Evolutionary conservation across 1,140 invertebrate species (phyloP).

Genomic region (Hycleus phaleratus): DNA sequence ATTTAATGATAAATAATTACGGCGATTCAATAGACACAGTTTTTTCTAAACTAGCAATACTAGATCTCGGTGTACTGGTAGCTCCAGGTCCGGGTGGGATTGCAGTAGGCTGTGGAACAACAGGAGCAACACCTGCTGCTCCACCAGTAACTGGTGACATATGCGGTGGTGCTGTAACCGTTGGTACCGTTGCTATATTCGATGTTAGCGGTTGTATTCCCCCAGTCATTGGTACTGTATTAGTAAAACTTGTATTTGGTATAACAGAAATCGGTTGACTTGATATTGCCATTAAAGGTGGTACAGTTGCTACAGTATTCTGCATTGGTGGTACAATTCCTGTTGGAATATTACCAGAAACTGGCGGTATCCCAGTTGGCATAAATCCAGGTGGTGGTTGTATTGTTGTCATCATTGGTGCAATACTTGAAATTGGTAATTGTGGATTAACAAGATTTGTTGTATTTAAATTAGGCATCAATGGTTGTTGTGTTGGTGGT

Average conservation of each 20-base stretch:
- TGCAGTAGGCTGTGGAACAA: neutral
- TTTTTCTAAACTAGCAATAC: constrained; percentile 36
- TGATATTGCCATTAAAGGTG: neutral
- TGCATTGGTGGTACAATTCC: constrained; percentile 38
- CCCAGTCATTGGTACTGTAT: no score
- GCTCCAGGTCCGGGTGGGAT: constrained; percentile 14
- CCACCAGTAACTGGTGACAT: constrained; percentile 8
- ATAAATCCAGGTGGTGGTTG: neutral
- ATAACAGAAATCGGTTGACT: neutral
- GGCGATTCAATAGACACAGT: constrained; percentile 42
- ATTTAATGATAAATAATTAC: constrained; percentile 39
- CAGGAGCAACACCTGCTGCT: neutral
- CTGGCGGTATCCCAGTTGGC: neutral
- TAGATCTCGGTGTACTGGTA: constrained; percentile 37
- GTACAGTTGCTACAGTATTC: constrained; percentile 2
- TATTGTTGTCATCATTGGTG: constrained; percentile 28
- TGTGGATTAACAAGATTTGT: constrained; percentile 11
- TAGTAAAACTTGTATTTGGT: no score
- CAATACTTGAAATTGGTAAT: neutral
- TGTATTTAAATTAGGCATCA: constrained; percentile 13
- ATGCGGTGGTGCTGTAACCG: constrained; percentile 13
- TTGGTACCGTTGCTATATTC: neutral
- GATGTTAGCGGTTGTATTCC: no score
- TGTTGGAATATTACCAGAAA: constrained; percentile 28
- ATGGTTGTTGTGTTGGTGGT: constrained; percentile 24